phyloP scores from a whole-genome alignment of 2,113 vertebrate genomes.

The Toxotes chatareus region DNA sequence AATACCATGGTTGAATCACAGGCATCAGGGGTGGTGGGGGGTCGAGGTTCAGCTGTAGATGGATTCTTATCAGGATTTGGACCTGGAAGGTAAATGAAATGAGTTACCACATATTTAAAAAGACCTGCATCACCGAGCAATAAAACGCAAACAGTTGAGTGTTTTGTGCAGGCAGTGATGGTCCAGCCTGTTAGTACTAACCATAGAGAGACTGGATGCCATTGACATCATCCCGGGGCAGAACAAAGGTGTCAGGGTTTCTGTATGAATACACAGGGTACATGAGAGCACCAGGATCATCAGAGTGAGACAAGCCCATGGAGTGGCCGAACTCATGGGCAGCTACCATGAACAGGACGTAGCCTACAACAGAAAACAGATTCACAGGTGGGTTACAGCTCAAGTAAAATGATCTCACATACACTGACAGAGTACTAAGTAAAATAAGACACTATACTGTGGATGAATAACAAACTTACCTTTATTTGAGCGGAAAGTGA shows the following conservation, averaged over 20 bases:
- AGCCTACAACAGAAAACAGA: constrained; percentile 77
- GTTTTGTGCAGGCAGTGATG: neutral
- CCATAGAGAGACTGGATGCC: constrained; percentile 96
- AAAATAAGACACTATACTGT: neutral
- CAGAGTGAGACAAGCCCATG: constrained; percentile 91
- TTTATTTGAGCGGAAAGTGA: constrained; percentile 70
- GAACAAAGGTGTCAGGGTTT: constrained; percentile 81
- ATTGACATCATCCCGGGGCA: constrained; percentile 90
- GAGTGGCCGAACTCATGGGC: constrained; percentile 97
- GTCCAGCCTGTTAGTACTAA: constrained; percentile 61
- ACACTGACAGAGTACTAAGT: neutral
- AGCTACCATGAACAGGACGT: constrained; percentile 91
- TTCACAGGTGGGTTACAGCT: neutral
- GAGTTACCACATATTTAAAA: neutral
- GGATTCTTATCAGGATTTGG: constrained; percentile 51
- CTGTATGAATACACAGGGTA: constrained; percentile 87
- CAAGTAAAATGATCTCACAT: no score
- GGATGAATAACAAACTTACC: constrained; percentile 62
- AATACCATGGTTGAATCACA: constrained; percentile 89
- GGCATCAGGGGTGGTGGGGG: constrained; percentile 82
- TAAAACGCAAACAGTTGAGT: neutral
- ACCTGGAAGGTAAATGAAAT: constrained; percentile 59
- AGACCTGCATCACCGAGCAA: neutral
- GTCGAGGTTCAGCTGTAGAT: constrained; percentile 69
- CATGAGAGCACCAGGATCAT: constrained; percentile 92